Evolutionary conservation across 2,113 vertebrate species (phyloP).

Genomic region (Ariopsis seemanni): DNA sequence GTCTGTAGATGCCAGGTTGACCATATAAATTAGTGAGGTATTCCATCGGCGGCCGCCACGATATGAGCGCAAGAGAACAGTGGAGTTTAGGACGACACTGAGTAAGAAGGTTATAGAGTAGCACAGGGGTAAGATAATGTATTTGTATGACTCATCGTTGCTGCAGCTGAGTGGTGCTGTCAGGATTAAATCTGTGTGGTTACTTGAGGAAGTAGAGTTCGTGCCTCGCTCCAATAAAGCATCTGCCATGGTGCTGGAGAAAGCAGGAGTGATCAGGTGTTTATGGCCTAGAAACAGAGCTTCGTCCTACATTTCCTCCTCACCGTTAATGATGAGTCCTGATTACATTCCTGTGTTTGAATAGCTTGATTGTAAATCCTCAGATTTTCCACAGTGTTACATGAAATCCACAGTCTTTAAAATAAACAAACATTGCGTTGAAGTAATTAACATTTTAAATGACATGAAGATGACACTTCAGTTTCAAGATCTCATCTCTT

Average conservation of each 20-base stretch:
- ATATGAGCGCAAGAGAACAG: slow-evolving; percentile 75
- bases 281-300: slow-evolving; percentile 9
- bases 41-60: slow-evolving; percentile 71
- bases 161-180: slow-evolving; percentile 62
- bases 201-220: slow-evolving; percentile 21
- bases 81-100: slow-evolving; percentile 76
- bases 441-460: neutral
- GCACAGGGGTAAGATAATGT: slow-evolving; percentile 78
- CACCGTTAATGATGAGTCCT: neutral
- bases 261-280: slow-evolving; percentile 41
- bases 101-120: slow-evolving; percentile 80
- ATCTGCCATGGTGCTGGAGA: slow-evolving; percentile 18
- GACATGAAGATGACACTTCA: neutral
- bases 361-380: slow-evolving; percentile 7
- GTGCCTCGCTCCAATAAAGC: slow-evolving; percentile 2
- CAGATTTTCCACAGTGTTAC: slow-evolving; percentile 1
- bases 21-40: slow-evolving; percentile 81
- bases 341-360: neutral
- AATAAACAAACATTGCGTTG: neutral
- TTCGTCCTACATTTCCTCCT: slow-evolving; percentile 30
- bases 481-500: neutral
- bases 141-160: slow-evolving; percentile 81
- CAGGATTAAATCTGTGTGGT: slow-evolving; percentile 22
- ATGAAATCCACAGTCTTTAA: neutral
- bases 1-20: slow-evolving; percentile 82